Percentiles rank a stretch among this genome's conserved stretches.
These are phyloP conservation scores for Aphaenogaster ashmeadi DNA, from an alignment of 1,140 invertebrate species.

Conservation along the genomic window DNA sequence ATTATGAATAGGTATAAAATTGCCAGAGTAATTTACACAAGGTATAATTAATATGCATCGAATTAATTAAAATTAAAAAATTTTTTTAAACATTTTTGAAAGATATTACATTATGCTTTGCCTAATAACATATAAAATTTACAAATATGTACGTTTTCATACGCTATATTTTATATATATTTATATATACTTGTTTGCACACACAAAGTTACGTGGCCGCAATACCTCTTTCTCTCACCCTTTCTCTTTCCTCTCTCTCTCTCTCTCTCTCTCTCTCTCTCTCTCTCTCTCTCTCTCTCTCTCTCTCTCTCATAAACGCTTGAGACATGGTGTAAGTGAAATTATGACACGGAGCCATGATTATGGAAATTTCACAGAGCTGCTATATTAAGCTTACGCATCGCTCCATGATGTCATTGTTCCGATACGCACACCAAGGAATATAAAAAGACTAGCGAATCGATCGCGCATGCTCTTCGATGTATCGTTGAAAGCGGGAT, in stretches of 20 bases:
- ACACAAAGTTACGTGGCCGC: constrained; percentile 5
- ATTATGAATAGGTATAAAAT: constrained; percentile 17
- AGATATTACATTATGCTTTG: not conserved
- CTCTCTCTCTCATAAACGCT: not conserved
- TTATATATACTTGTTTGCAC: constrained; percentile 1
- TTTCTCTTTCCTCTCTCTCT: too few species aligned
- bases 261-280: not conserved
- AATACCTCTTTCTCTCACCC: not conserved
- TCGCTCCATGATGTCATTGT: constrained; percentile 56
- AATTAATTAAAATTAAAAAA: constrained; percentile 49
- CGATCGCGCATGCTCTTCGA: constrained; percentile 1
- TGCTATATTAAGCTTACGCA: constrained; percentile 53
- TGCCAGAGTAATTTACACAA: not conserved
- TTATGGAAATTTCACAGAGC: constrained; percentile 61
- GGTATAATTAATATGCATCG: constrained; percentile 10
- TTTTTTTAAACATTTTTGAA: not conserved
- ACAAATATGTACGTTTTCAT: not conserved
- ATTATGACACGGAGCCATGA: constrained; percentile 49
- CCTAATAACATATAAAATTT: constrained; percentile 24
- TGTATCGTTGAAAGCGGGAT: constrained; percentile 15
- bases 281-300: not conserved
- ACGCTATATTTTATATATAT: constrained; percentile 23
- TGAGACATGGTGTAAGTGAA: too few species aligned
- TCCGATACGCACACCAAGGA: constrained; percentile 37
- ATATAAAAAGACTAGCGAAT: constrained; percentile 51